These are phyloP conservation scores for Leptodirus hochenwartii DNA, from an alignment of 2,888 invertebrate genomes.

Conservation along the genomic window DNA sequence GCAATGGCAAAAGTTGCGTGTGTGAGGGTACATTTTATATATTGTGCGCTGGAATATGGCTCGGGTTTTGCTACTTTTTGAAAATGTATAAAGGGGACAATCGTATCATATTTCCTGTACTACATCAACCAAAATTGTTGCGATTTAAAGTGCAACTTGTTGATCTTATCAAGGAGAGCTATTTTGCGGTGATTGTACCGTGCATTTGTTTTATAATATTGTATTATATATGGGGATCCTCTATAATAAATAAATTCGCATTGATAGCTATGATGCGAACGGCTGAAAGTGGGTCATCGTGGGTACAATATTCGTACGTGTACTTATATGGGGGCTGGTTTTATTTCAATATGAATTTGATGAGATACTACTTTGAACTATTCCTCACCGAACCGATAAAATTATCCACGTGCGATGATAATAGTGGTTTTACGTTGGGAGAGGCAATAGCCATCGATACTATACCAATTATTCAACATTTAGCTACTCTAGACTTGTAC, in stretches of 20 bases:
- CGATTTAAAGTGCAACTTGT: constrained; percentile 42
- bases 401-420: constrained; percentile 38
- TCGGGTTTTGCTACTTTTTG: constrained; percentile 41
- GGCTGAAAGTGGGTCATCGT: too few species aligned
- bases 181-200: constrained; percentile 40
- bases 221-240: constrained; percentile 42
- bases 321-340: too few species aligned
- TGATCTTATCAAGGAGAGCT: constrained; percentile 36
- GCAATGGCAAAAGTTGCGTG: constrained; percentile 33
- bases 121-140: constrained; percentile 49
- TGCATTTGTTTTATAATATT: constrained; percentile 38
- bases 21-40: constrained; percentile 49
- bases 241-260: constrained; percentile 19
- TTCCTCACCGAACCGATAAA: constrained; percentile 49
- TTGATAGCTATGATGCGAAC: too few species aligned
- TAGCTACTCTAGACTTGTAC: constrained; percentile 59
- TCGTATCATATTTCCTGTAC: constrained; percentile 46
- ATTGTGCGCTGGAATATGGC: constrained; percentile 47
- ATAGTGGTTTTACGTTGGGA: constrained; percentile 32
- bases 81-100: constrained; percentile 36
- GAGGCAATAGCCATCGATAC: constrained; percentile 40
- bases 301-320: too few species aligned
- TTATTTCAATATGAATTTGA: constrained; percentile 47
- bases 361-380: constrained; percentile 51
- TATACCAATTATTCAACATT: constrained; percentile 52